Percentiles rank a stretch among this genome's conserved stretches.
Evolutionary conservation across 37 sponge, comb jelly and placozoan species (phyloP).

Genomic region (Beroe forskalii): DNA sequence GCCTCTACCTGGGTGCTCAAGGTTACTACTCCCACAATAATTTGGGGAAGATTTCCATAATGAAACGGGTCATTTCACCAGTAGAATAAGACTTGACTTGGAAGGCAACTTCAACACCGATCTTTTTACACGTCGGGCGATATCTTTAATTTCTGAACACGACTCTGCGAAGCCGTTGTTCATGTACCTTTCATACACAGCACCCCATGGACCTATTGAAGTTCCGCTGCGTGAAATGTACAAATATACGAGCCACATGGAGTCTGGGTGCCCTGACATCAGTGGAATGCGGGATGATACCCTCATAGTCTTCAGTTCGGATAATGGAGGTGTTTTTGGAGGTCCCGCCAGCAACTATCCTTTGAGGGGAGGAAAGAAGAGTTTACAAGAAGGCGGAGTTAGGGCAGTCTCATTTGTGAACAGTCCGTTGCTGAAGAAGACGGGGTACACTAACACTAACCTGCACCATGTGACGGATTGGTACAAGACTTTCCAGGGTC

Average conservation of each 20-base stretch:
- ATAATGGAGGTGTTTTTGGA: too few species aligned
- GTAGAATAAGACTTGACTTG: not conserved
- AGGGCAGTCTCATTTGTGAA: too few species aligned
- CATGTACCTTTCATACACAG: not conserved
- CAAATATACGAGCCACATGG: not conserved
- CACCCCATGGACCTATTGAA: not conserved
- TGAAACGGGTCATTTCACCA: not conserved
- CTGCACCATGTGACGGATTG: too few species aligned
- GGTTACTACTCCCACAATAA: not conserved
- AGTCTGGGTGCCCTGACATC: too few species aligned
- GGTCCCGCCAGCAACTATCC: too few species aligned
- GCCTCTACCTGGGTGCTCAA: constrained; percentile 1
- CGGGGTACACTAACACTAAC: too few species aligned
- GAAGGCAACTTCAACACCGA: not conserved
- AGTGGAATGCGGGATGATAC: too few species aligned
- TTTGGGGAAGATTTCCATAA: not conserved
- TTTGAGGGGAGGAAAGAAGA: too few species aligned
- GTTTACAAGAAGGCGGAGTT: too few species aligned
- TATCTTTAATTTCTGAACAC: not conserved
- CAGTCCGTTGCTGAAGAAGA: too few species aligned
- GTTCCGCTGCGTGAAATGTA: not conserved
- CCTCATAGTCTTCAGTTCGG: too few species aligned
- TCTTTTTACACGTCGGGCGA: not conserved
- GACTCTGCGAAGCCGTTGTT: not conserved
- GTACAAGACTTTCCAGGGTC: too few species aligned